Conservation (phyloP, 2,888 invertebrate genomes). For the Eudasyphora cyanicolor region DNA sequence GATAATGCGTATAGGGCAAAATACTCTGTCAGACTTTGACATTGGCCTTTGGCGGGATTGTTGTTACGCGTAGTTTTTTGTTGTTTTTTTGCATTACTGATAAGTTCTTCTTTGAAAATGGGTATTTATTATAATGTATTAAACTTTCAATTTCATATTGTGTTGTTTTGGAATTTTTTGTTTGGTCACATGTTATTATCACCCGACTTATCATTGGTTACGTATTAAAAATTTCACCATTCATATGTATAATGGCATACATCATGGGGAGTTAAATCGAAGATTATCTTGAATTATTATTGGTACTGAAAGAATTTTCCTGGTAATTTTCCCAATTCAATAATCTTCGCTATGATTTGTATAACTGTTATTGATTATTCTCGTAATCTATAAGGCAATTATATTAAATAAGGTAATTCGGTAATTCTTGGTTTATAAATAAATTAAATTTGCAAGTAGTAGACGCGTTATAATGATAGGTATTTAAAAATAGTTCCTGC, state of each 20-base stretch:
- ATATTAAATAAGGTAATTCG: too few species aligned
- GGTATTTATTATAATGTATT: not conserved
- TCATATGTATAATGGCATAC: not conserved
- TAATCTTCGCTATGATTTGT: not conserved
- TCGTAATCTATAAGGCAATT: slow-evolving; percentile 1
- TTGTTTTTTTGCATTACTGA: slow-evolving; percentile 15
- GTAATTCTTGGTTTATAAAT: too few species aligned
- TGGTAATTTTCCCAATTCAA: not conserved
- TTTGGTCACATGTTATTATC: slow-evolving; percentile 55
- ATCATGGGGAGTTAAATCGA: not conserved
- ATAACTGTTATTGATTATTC: slow-evolving; percentile 34
- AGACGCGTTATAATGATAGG: too few species aligned
- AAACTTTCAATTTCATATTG: not conserved
- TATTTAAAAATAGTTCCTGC: too few species aligned
- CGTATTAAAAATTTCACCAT: slow-evolving; percentile 1
- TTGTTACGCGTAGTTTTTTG: not conserved
- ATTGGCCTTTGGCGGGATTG: not conserved
- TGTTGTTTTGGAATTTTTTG: slow-evolving; percentile 10
- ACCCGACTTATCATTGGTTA: not conserved
- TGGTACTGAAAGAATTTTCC: not conserved
- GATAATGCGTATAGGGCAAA: not conserved
- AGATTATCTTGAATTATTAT: too few species aligned
- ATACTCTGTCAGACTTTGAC: not conserved
- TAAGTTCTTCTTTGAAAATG: not conserved
- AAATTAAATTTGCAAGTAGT: too few species aligned